phyloP scores from a whole-genome alignment of 1,140 invertebrate species.

The Helicoverpa armigera region DNA sequence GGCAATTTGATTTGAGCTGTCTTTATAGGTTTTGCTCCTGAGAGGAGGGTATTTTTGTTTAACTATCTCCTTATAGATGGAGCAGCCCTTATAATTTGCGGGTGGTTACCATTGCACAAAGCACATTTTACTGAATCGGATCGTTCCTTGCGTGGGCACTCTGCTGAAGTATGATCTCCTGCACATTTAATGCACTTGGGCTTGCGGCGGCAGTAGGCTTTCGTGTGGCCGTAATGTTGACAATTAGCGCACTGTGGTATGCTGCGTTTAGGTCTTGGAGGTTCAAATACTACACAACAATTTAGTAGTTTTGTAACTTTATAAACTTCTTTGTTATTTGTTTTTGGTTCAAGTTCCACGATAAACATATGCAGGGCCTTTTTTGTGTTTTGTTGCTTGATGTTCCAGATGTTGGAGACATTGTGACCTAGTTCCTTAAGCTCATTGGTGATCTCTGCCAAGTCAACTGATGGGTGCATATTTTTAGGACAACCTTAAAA shows the following conservation, averaged over 20 bases:
- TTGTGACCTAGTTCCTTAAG: constrained; percentile 44
- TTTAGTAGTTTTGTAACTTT: constrained; percentile 52
- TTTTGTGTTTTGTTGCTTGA: constrained; percentile 54
- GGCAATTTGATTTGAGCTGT: no score
- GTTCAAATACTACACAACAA: constrained; percentile 55
- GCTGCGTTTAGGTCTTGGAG: constrained; percentile 56
- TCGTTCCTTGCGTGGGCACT: neutral
- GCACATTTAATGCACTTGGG: constrained; percentile 71
- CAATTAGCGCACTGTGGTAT: constrained; percentile 69
- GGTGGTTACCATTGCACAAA: constrained; percentile 49
- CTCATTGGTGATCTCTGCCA: constrained; percentile 44
- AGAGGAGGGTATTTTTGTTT: constrained; percentile 9
- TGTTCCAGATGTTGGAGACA: constrained; percentile 56
- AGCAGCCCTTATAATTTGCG: constrained; percentile 35
- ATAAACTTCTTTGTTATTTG: constrained; percentile 57
- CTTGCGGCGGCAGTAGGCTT: constrained; percentile 60
- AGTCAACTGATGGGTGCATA: constrained; percentile 53
- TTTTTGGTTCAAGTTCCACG: constrained; percentile 50
- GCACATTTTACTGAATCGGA: neutral
- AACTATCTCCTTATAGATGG: constrained; percentile 30
- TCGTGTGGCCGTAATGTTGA: constrained; percentile 69
- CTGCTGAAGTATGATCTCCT: constrained; percentile 26
- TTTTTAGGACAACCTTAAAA: constrained; percentile 60
- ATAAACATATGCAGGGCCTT: constrained; percentile 50
- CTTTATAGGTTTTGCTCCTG: neutral